Evolutionary conservation across 64 coral and sea anemone genomes (phyloP).

Genomic region (Stylophora pistillata): DNA sequence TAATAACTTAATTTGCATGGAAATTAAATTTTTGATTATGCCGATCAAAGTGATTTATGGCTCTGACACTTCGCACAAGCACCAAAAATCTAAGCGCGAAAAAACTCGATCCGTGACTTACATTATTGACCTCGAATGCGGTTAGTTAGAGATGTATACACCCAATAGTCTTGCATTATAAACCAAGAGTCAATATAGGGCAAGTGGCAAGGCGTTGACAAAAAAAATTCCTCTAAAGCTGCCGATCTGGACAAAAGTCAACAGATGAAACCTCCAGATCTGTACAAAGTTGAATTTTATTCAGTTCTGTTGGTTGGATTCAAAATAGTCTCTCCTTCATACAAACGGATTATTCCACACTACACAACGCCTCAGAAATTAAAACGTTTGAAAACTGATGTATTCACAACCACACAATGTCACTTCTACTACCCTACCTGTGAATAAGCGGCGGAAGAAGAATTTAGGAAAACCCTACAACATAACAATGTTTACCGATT

Average conservation of each 20-base stretch:
- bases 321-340: conserved; percentile 28
- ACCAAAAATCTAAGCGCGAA: too few relatives aligned
- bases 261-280: neutral
- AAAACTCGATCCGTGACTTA: too few relatives aligned
- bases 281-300: conserved; percentile 31
- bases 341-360: neutral
- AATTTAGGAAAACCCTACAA: neutral
- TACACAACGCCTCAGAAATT: neutral
- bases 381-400: neutral
- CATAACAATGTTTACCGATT: neutral
- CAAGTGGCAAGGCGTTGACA: neutral
- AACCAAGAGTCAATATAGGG: too few relatives aligned
- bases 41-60: too few relatives aligned
- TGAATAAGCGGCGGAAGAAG: neutral
- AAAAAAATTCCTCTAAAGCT: neutral
- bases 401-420: neutral
- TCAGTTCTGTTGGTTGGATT: neutral
- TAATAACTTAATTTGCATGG: too few relatives aligned
- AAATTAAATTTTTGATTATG: too few relatives aligned
- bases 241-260: neutral
- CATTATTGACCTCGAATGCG: too few relatives aligned
- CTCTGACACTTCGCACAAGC: too few relatives aligned
- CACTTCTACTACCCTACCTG: neutral
- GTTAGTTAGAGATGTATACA: too few relatives aligned
- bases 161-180: too few relatives aligned